Evolutionary conservation across 23 tunicate genomes (phyloP).

Genomic region (Diplosoma virens): DNA sequence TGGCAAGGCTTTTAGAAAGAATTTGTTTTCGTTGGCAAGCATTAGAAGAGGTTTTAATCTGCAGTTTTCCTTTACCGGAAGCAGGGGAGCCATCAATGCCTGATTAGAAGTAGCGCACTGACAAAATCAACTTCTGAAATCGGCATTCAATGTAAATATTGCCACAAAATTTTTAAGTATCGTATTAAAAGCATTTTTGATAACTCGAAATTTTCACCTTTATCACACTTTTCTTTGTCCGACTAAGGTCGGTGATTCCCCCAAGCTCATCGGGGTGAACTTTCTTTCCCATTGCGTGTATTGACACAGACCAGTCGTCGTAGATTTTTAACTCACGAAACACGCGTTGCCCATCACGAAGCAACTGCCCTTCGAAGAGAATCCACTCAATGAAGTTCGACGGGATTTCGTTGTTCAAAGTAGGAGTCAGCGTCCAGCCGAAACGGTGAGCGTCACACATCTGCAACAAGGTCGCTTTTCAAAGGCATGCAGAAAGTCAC

Average conservation of each 20-base stretch:
- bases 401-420: slow-evolving; percentile 17
- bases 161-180: too few relatives aligned
- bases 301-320: slow-evolving; percentile 68
- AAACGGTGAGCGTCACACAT: slow-evolving; percentile 24
- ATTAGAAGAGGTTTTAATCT: too few relatives aligned
- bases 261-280: slow-evolving; percentile 63
- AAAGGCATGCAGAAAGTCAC: too few relatives aligned
- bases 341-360: slow-evolving; percentile 69
- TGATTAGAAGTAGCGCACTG: too few relatives aligned
- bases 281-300: slow-evolving; percentile 69
- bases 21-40: too few relatives aligned
- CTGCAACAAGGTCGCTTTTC: too few relatives aligned
- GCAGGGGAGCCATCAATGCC: too few relatives aligned
- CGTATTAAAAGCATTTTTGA: too few relatives aligned
- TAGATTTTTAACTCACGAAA: slow-evolving; percentile 64
- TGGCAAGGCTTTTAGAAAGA: too few relatives aligned
- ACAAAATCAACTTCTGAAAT: too few relatives aligned
- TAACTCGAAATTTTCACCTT: slow-evolving; percentile 54
- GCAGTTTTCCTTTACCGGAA: too few relatives aligned
- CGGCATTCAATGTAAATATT: too few relatives aligned
- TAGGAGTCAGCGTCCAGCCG: slow-evolving; percentile 47
- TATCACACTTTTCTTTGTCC: slow-evolving; percentile 38
- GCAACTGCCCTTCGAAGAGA: slow-evolving; percentile 54
- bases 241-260: slow-evolving; percentile 55
- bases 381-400: slow-evolving; percentile 62